Conservation (phyloP, 1,140 invertebrate genomes). For the Macrosteles quadrilineatus region DNA sequence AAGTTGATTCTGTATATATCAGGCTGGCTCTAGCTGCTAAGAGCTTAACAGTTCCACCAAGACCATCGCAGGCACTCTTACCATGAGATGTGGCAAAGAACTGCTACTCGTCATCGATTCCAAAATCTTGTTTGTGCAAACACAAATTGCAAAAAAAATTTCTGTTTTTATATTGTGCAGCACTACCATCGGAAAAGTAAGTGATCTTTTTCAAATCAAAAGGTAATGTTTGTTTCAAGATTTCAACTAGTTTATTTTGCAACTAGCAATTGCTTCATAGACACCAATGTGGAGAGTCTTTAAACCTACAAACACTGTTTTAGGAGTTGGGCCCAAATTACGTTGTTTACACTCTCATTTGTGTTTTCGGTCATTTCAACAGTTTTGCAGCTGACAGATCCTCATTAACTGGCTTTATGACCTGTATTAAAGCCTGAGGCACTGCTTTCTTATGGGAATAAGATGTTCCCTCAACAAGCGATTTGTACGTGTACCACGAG, state of each 20-base stretch:
- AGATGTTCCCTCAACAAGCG: conserved; percentile 30
- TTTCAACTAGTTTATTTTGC: conserved; percentile 25
- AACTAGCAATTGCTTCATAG: conserved; percentile 19
- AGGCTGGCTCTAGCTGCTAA: too few relatives aligned
- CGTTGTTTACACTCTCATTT: conserved; percentile 38
- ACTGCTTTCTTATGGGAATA: conserved; percentile 12
- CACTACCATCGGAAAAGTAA: too few relatives aligned
- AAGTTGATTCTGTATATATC: too few relatives aligned
- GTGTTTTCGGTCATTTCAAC: conserved; percentile 38
- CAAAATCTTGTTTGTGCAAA: too few relatives aligned
- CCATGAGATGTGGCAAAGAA: too few relatives aligned
- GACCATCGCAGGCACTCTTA: too few relatives aligned
- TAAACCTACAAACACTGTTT: conserved; percentile 39
- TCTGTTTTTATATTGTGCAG: too few relatives aligned
- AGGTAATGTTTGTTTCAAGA: conserved; percentile 7
- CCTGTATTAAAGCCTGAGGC: conserved; percentile 18
- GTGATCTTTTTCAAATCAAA: too few relatives aligned
- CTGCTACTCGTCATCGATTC: too few relatives aligned
- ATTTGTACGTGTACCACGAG: conserved; percentile 45
- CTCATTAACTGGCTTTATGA: conserved; percentile 37
- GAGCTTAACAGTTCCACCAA: too few relatives aligned
- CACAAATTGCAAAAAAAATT: too few relatives aligned
- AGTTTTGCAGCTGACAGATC: conserved; percentile 31
- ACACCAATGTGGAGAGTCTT: conserved; percentile 36
- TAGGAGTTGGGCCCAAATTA: conserved; percentile 41